Evolutionary conservation across 2,888 invertebrate genomes (phyloP).

Genomic region (Sclerodermus sp.): DNA sequence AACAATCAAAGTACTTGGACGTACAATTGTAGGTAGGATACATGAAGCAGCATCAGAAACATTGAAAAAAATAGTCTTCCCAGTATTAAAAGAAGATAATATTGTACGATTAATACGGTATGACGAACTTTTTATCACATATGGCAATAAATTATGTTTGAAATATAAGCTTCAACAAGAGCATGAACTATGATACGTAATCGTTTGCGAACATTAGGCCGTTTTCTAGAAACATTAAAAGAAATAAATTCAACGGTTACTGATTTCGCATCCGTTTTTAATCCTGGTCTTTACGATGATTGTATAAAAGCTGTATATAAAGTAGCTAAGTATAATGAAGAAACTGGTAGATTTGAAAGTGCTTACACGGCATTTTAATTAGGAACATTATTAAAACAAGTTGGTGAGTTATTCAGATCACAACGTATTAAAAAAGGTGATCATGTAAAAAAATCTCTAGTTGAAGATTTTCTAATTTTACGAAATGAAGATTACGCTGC

Average conservation of each 20-base stretch:
- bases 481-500: neutral
- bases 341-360: neutral
- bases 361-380: neutral
- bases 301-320: conserved; percentile 13
- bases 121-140: conserved; percentile 22
- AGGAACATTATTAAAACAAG: neutral
- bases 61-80: conserved; percentile 17
- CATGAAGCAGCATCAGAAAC: conserved; percentile 10
- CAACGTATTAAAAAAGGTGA: neutral
- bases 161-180: conserved; percentile 18
- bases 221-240: conserved; percentile 5
- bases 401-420: neutral
- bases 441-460: neutral
- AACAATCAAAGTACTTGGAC: neutral
- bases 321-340: conserved; percentile 3
- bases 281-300: conserved; percentile 12
- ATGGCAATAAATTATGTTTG: conserved; percentile 19
- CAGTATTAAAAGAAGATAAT: conserved; percentile 22
- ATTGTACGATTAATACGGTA: conserved; percentile 19
- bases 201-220: conserved; percentile 13
- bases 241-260: conserved; percentile 4
- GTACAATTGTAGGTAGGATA: conserved; percentile 12
- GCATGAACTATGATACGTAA: conserved; percentile 20
- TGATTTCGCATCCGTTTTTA: conserved; percentile 13
- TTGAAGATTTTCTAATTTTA: neutral